A percentile compares a stretch with the other conserved stretches of the same genome.
Conservation (phyloP, 2,797 vertebrate genomes). For the Pantherophis vulpinus region DNA sequence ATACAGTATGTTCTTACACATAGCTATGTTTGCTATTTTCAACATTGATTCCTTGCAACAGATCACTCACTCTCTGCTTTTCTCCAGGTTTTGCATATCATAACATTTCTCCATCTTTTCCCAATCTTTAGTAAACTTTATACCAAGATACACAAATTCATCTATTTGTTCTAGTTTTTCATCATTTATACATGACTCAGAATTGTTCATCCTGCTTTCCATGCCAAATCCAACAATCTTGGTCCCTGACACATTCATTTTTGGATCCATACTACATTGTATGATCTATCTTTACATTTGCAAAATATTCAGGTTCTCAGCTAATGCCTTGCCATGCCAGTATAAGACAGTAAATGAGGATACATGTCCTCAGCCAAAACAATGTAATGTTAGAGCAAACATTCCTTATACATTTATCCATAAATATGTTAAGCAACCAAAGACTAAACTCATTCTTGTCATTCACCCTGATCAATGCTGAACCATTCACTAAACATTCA, state of each 20-base stretch:
- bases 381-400: background rate
- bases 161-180: background rate
- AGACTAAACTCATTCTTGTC: background rate
- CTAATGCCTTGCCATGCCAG: background rate
- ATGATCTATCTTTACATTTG: background rate
- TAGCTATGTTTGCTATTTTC: background rate
- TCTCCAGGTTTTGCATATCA: background rate
- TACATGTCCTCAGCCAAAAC: background rate
- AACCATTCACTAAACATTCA: background rate
- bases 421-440: background rate
- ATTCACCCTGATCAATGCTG: background rate
- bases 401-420: background rate
- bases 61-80: background rate
- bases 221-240: background rate
- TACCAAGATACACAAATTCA: background rate
- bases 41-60: background rate
- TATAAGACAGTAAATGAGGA: background rate
- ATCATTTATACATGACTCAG: background rate
- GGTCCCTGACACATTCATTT: background rate
- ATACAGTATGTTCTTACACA: background rate
- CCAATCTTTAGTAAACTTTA: background rate
- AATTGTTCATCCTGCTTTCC: background rate
- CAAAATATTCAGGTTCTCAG: background rate
- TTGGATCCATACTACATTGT: background rate
- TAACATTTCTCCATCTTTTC: background rate